A percentile compares a stretch with the other conserved stretches of the same genome.
These are phyloP conservation scores for Catamblyrhynchus diadema DNA, from an alignment of 2,797 vertebrate species.

Conservation along the genomic window DNA sequence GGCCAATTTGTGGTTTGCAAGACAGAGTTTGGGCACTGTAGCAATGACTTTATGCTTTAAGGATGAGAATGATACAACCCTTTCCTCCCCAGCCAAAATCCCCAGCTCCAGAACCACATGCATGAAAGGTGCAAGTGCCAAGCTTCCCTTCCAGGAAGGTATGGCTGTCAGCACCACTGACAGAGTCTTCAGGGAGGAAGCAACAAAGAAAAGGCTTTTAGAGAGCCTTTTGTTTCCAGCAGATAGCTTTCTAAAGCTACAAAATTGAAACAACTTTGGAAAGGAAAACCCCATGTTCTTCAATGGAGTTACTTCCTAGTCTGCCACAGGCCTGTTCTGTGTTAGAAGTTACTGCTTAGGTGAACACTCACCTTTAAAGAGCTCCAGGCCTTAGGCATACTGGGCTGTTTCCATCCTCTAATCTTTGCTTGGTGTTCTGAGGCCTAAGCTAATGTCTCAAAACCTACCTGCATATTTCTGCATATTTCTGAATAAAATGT, in stretches of 20 bases:
- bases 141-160: neutral
- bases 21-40: neutral
- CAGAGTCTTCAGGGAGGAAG: neutral
- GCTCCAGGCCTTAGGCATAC: neutral
- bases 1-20: neutral
- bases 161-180: rapidly evolving
- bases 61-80: neutral
- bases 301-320: neutral
- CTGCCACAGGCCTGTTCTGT: neutral
- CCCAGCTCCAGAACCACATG: neutral
- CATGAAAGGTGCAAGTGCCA: neutral
- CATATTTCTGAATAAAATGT: neutral
- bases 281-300: neutral
- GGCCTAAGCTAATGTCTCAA: neutral
- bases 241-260: neutral
- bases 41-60: neutral
- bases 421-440: neutral
- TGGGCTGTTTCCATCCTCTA: neutral
- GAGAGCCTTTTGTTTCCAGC: neutral
- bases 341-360: neutral
- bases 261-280: neutral
- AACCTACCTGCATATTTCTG: neutral
- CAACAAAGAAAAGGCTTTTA: neutral
- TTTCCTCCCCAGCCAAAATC: neutral
- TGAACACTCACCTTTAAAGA: neutral